These are phyloP conservation scores for Hiodon tergisus DNA, from an alignment of 2,113 vertebrate genomes.

Conservation along the genomic window DNA sequence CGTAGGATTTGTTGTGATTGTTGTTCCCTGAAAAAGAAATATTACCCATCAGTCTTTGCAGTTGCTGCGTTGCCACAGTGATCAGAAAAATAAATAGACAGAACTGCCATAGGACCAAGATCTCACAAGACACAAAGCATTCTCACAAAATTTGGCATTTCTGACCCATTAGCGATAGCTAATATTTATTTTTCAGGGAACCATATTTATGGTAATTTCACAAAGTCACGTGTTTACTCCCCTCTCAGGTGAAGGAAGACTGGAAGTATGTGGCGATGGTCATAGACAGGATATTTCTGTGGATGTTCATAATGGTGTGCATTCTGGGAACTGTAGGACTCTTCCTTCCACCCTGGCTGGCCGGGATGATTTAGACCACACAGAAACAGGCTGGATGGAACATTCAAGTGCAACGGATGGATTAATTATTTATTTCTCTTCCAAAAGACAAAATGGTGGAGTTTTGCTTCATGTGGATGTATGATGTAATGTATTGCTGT, in stretches of 20 bases:
- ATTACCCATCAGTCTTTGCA: too few species aligned
- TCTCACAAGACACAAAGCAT: too few species aligned
- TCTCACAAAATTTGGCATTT: too few species aligned
- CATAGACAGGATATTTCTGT: constrained; percentile 96
- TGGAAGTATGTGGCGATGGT: constrained; percentile 99
- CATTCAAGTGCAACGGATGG: neutral
- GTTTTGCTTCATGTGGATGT: neutral
- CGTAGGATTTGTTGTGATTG: too few species aligned
- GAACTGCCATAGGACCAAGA: too few species aligned
- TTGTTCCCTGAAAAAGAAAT: too few species aligned
- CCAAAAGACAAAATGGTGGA: neutral
- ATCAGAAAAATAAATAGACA: too few species aligned
- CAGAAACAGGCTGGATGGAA: neutral
- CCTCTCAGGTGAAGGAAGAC: constrained; percentile 86
- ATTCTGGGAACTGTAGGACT: constrained; percentile 91
- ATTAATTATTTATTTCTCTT: neutral
- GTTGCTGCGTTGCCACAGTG: too few species aligned
- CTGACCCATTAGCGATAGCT: too few species aligned
- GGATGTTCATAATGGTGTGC: constrained; percentile 95
- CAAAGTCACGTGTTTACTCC: constrained; percentile 38
- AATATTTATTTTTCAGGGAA: too few species aligned
- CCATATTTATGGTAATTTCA: constrained; percentile 22
- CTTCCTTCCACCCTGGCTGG: constrained; percentile 93
- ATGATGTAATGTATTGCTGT: neutral
- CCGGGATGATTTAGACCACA: constrained; percentile 83